phyloP scores from a whole-genome alignment of 2,797 vertebrate genomes.

The Microhierax caerulescens region DNA sequence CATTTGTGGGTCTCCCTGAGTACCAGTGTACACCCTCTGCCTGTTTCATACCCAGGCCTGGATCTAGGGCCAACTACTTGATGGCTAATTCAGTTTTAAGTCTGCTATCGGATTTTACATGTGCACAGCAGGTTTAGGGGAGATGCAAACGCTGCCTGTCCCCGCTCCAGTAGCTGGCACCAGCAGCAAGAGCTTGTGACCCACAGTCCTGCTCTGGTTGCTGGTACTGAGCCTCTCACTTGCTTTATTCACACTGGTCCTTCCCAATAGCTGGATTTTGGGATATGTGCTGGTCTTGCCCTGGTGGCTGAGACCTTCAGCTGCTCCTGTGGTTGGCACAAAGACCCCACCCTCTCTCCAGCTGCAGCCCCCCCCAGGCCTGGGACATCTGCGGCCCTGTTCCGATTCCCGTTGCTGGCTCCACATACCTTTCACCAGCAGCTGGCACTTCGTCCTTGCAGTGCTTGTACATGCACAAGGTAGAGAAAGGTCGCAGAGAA shows the following conservation, averaged over 20 bases:
- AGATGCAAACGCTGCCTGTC: background rate
- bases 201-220: background rate
- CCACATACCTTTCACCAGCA: background rate
- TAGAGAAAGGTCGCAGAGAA: background rate
- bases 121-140: background rate
- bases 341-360: background rate
- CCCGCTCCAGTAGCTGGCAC: background rate
- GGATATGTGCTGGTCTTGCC: fast-evolving
- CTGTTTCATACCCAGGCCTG: background rate
- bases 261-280: background rate
- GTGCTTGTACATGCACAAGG: fast-evolving
- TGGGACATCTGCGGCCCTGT: background rate
- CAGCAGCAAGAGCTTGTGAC: background rate
- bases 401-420: background rate
- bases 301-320: background rate
- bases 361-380: background rate
- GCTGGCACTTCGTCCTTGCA: background rate
- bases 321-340: background rate
- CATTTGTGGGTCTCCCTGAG: background rate
- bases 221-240: background rate
- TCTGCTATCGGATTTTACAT: background rate
- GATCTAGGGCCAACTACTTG: background rate
- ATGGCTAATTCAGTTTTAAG: background rate
- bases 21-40: background rate
- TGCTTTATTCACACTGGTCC: background rate